Conservation (phyloP, 1,140 invertebrate species). For the Maniola jurtina region DNA sequence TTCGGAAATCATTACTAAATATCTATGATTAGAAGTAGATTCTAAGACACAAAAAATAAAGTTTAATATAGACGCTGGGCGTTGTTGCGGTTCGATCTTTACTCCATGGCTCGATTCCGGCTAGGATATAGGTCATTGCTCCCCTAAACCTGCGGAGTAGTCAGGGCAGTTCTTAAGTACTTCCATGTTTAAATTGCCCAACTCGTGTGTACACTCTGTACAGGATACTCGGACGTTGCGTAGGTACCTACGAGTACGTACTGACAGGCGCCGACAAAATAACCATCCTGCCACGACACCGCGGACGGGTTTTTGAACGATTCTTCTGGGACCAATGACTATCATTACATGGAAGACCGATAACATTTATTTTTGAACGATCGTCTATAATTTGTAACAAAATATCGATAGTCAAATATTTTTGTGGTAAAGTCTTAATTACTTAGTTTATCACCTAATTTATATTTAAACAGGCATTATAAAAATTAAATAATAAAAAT, state of each 20-base stretch:
- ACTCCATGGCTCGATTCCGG: conserved; percentile 45
- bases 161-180: conserved; percentile 73
- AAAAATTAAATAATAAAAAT: too few species aligned
- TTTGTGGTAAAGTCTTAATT: too few species aligned
- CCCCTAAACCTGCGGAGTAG: conserved; percentile 75
- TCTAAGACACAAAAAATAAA: conserved; percentile 73
- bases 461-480: too few species aligned
- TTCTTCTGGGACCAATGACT: conserved; percentile 40
- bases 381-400: not conserved
- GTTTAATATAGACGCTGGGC: conserved; percentile 59
- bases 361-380: not conserved
- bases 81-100: conserved; percentile 55
- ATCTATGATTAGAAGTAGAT: conserved; percentile 71
- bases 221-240: conserved; percentile 60
- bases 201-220: conserved; percentile 71
- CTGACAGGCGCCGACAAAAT: conserved; percentile 45
- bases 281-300: conserved; percentile 48
- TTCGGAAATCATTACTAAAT: conserved; percentile 44
- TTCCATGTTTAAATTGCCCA: conserved; percentile 74
- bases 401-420: not conserved
- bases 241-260: conserved; percentile 43
- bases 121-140: conserved; percentile 79
- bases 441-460: not conserved
- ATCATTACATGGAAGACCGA: conserved; percentile 30
- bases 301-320: conserved; percentile 47